Base-by-base conservation (phyloP, 2,113 vertebrate species). In the Bathybates hornii region DNA sequence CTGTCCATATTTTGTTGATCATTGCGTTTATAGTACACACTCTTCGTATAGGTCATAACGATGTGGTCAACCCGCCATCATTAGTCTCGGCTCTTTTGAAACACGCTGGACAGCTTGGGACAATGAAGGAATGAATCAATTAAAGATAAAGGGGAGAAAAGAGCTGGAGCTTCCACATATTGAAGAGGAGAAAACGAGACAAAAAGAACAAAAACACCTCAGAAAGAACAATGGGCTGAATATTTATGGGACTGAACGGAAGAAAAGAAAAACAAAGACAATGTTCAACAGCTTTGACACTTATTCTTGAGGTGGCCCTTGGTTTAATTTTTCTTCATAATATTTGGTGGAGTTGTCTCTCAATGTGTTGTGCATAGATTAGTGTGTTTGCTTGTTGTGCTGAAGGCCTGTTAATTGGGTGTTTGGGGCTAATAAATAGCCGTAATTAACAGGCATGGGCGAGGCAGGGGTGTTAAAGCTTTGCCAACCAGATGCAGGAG, bases 391-490 rank as follows among this genome's bases (percentile, higher is more conserved):
- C 84, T 89, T 94, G 80, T 93, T 93, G 87, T 95, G 87, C 89
- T 81, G 19, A 93, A 95, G 88, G 90, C n/a, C 57, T 90, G 90
- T 90, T 95, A 90, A 85, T 91, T 90, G 80, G 45, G 83, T 94
- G 89, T 91, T 80, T 80, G 88, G 87, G 14, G 83, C 91, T 96
- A 90, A 94, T 45, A 94, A 96, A 94, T 86, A 71, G 92, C 88
- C 94, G 56, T 94, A 76, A 95, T 96, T 96, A 93, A 87, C 91
- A 87, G 91, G 81, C 93, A 52, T 93, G 89, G 88, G 79, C 84
- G 82, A 89, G 85, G 56, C 59, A 53, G 38, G 27, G 71, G 86
- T 81, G 32, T 19, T 87, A 80, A 88, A 78, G 73, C 80, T 52
- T 43, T 57, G 53, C 45, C 48, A 68, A 86, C 10, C 80, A 73